Evolutionary conservation across 2,888 invertebrate genomes (phyloP), one percentile per base, ranked within the genome.

Genomic region (Agrotis ipsilon): DNA sequence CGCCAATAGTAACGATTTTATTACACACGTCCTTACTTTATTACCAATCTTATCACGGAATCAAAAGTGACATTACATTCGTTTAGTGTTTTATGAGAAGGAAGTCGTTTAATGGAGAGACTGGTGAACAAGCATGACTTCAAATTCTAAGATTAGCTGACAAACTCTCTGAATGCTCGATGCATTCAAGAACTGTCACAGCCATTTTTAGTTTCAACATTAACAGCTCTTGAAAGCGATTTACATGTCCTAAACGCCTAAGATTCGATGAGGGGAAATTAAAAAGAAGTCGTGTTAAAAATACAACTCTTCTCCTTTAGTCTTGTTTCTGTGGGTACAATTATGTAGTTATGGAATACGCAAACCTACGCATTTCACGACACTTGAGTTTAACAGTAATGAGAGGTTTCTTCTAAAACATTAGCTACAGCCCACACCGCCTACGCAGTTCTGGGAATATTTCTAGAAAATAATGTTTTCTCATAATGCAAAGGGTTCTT

Each of bases 51-150:
- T 78, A 82, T 78, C 80, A 19, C 14, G 60, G 45, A 65, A 73
- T 77, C 67, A 77, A 72, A 72, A 59, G 75, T 72, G 32, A 49
- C 24, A 70, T 68, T 66, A 78, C 55, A 55, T 55, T 32, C 58
- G 49, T 69, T 67, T 51, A 72, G 64, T 64, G 65, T 75, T 82
- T 79, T 72, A 75, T 70, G 57, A 72, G 62, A 64, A 72, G 82
- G 79, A 80, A 78, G 75, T 75, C 27, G 54, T 49, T 43, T 68
- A 39, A 68, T 73, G 27, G 52, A 62, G 27, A 60, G 18, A 67
- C 48, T 51, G 62, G 70, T 54, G 70, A 70, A 19, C 46, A 11
- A 61, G n/a, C 45, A 32, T 19, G n/a, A 21, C 9, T 59, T 57
- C 18, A 65, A 46, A 24, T 39, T 4, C 21, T 27, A 21, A 49